Percentiles rank a stretch among this genome's conserved stretches.
phyloP scores from a whole-genome alignment of 1,140 invertebrate species.

The Aphaenogaster floridana region DNA sequence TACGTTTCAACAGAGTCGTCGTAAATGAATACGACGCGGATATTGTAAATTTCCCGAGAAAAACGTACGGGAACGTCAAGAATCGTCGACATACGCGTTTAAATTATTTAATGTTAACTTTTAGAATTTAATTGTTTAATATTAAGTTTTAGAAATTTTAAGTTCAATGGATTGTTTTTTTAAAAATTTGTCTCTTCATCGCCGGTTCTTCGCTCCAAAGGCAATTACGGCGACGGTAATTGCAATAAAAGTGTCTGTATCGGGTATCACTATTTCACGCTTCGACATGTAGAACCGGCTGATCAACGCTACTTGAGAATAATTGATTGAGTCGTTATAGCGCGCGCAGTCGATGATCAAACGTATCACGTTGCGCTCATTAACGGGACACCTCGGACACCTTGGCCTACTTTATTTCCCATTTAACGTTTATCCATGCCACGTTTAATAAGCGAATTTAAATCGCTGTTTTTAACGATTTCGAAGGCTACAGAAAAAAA shows the following conservation, averaged over 20 bases:
- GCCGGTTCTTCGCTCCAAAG: not conserved
- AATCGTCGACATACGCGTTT: not conserved
- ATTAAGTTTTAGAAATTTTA: not conserved
- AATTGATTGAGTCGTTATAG: constrained; percentile 75
- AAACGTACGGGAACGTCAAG: not conserved
- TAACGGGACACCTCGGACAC: constrained; percentile 55
- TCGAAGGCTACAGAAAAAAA: not conserved
- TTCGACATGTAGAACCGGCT: constrained; percentile 46
- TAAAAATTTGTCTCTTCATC: not conserved
- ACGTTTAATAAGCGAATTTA: constrained; percentile 9
- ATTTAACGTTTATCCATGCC: constrained; percentile 35
- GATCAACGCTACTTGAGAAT: constrained; percentile 75
- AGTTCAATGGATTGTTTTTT: not conserved
- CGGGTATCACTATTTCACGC: not conserved
- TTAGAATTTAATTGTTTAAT: not conserved
- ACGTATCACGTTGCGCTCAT: constrained; percentile 67
- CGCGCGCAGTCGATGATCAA: constrained; percentile 66
- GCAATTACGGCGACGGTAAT: not conserved
- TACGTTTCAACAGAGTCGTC: no score
- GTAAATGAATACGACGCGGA: not conserved
- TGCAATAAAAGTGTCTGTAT: constrained; percentile 5
- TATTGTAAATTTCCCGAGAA: not conserved
- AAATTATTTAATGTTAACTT: not conserved
- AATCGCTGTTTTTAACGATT: not conserved
- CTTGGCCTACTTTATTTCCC: constrained; percentile 28